A percentile compares a stretch with the other conserved stretches of the same genome.
phyloP scores from a whole-genome alignment of 2,888 invertebrate genomes.

The Linyphia triangularis region DNA sequence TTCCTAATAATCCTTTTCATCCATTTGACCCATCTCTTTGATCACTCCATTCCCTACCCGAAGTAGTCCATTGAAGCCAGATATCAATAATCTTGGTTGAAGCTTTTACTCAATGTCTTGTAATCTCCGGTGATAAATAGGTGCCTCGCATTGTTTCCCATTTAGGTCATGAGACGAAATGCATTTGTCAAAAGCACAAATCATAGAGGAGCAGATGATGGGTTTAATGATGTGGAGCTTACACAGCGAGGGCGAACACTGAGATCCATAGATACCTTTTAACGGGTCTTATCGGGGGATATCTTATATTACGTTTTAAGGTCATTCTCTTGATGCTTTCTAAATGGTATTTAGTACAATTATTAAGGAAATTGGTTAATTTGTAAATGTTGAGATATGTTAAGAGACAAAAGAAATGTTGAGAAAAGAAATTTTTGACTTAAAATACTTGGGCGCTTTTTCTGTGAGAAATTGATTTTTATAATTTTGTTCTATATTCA shows the following conservation, averaged over 20 bases:
- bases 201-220: constrained; percentile 33
- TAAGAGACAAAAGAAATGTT: no score
- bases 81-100: constrained; percentile 39
- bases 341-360: no score
- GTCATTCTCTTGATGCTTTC: no score
- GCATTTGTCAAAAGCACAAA: constrained; percentile 42
- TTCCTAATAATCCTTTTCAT: no score
- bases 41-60: background rate
- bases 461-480: no score
- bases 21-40: no score
- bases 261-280: background rate
- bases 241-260: background rate
- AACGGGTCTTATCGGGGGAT: background rate
- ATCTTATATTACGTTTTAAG: background rate
- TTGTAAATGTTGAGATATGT: no score
- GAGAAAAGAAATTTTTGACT: no score
- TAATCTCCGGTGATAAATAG: constrained; percentile 44
- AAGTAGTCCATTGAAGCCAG: constrained; percentile 7
- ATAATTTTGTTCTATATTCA: no score
- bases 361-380: no score
- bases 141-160: constrained; percentile 40
- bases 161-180: constrained; percentile 48
- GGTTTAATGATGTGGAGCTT: constrained; percentile 21
- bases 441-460: no score
- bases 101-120: constrained; percentile 44